Evolutionary conservation across 2,888 invertebrate genomes (phyloP), one percentile per base, ranked within the genome.

Genomic region (Aspidiotus destructor): DNA sequence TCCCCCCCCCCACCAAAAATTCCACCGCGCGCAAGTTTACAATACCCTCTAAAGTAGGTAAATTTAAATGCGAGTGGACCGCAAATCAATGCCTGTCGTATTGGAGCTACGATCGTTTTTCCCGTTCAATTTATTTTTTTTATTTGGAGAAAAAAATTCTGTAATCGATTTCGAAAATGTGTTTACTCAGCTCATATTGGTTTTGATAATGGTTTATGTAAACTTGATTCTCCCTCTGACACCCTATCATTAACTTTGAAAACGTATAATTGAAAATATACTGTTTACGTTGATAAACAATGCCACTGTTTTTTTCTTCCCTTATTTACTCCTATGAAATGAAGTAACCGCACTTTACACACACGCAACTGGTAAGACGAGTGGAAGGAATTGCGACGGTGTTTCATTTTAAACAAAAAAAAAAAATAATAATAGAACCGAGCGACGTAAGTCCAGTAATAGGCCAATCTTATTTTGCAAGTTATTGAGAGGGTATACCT

Each of bases 201-300:
- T 54, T 54, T 28, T 40, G 58, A 67, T 67, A 58, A 67, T 67
- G 44, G 48, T 58, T 58, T 58, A 58, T 58, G 67, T 67, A 67
- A 67, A 58, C 48, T 67, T 67, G 67, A 67, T 67, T 57, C 67
- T 58, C 13, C 28, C 60, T 54, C 48, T 67, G 60, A 67, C 67
- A 67, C 67, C 67, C 67, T 67, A 67, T 67, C 60, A 67, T 67
- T 67, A 67, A 40, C 48, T 67, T 16, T 52, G 67, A 57, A 48
- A 67, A n/a, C 67, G 40, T 67, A 58, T 67, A 67, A 67, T 67
- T 48, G 58, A 67, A 60, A 58, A 41, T 60, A 60, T 67, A 58
- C 58, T 52, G 17, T 60, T 28, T 58, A 28, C 17, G 9, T n/a
- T 6, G 48, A n/a, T 48, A 1, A 28, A 28, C 28, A 5, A 28